Evolutionary conservation across 1,140 invertebrate species (phyloP).

Genomic region (Paraescarpia echinospica): DNA sequence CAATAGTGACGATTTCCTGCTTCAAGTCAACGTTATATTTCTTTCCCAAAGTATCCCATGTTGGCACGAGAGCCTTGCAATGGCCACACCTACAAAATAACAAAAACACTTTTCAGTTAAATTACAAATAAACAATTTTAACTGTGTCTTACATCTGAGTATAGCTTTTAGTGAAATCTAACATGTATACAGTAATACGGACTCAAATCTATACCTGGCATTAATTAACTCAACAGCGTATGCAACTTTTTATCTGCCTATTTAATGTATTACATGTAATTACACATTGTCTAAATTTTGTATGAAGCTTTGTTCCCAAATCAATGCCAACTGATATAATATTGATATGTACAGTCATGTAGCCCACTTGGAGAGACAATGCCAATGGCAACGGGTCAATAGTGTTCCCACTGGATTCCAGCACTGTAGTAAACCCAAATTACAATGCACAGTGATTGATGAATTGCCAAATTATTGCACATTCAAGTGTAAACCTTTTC

Average conservation of each 20-base stretch:
- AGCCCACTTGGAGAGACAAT: not conserved
- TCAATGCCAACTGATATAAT: not conserved
- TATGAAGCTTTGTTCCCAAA: not conserved
- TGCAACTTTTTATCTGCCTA: too few relatives aligned
- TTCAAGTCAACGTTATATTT: conserved; percentile 58
- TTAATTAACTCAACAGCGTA: too few relatives aligned
- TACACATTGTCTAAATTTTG: not conserved
- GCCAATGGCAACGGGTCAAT: not conserved
- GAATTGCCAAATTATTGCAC: not conserved
- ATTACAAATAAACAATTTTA: not conserved
- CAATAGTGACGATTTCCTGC: conserved; percentile 9
- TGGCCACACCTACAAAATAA: conserved; percentile 61
- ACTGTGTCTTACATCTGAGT: too few relatives aligned
- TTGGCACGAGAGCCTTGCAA: conserved; percentile 88
- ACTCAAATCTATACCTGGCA: too few relatives aligned
- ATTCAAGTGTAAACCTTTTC: too few relatives aligned
- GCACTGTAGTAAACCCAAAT: not conserved
- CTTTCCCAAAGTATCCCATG: conserved; percentile 87
- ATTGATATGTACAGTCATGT: not conserved
- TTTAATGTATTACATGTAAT: not conserved
- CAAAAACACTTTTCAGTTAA: not conserved
- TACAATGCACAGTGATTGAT: not conserved
- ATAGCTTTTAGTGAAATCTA: too few relatives aligned
- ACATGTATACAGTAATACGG: too few relatives aligned
- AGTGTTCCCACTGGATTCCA: not conserved